Evolutionary conservation across 1,140 invertebrate genomes (phyloP).

Genomic region (Adoxophyes honmai): DNA sequence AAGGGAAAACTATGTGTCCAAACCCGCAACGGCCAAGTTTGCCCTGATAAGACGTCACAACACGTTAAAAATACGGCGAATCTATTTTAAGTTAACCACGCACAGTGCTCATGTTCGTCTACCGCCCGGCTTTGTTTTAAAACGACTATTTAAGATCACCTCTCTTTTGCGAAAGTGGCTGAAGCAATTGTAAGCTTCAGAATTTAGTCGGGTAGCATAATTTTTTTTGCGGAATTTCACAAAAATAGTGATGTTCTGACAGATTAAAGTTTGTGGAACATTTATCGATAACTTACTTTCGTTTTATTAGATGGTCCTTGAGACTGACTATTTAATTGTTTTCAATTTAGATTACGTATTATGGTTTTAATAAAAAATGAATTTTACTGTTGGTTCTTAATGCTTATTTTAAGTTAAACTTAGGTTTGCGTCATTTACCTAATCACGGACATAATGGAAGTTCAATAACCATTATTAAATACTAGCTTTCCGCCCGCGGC

Average conservation of each 20-base stretch:
- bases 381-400: too few species aligned
- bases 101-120: constrained; percentile 61
- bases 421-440: too few species aligned
- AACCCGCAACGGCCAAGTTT: constrained; percentile 47
- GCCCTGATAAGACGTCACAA: constrained; percentile 65
- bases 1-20: constrained; percentile 44
- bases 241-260: constrained; percentile 28
- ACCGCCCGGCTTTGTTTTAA: constrained; percentile 40
- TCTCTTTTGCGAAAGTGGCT: constrained; percentile 18
- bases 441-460: too few species aligned
- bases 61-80: constrained; percentile 66
- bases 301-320: neutral
- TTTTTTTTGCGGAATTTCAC: constrained; percentile 33
- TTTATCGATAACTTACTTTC: neutral
- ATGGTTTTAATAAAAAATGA: too few species aligned
- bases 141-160: constrained; percentile 21
- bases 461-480: too few species aligned
- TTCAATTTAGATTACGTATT: too few species aligned
- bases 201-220: constrained; percentile 24
- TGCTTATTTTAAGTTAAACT: too few species aligned
- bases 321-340: too few species aligned
- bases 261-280: neutral
- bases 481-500: too few species aligned
- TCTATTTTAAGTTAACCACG: constrained; percentile 72
- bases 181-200: constrained; percentile 20